phyloP scores from a whole-genome alignment of 2,113 vertebrate genomes.

The Clupea harengus region DNA sequence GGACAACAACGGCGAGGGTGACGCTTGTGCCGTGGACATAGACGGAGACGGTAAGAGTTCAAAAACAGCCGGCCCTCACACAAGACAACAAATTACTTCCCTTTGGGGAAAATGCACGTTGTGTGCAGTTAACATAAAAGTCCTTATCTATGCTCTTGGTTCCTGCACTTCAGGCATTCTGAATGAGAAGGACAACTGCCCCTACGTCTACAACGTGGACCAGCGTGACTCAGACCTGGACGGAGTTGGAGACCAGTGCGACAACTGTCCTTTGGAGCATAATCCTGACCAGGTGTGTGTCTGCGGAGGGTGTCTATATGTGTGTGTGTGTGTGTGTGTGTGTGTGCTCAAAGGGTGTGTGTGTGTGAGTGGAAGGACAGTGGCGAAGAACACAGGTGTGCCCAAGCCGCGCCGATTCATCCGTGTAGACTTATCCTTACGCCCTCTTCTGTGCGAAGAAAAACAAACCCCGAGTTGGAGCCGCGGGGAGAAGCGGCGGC shows the following conservation, averaged over 20 bases:
- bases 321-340: neutral
- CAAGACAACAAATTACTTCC: neutral
- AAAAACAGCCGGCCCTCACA: neutral
- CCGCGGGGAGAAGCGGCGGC: constrained; percentile 44
- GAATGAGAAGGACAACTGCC: constrained; percentile 95
- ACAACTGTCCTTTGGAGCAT: constrained; percentile 96
- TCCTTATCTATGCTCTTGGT: neutral
- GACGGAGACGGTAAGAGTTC: constrained; percentile 87
- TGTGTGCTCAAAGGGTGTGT: neutral
- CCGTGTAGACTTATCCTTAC: constrained; percentile 27
- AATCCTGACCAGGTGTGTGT: constrained; percentile 94
- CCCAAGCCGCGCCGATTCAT: constrained; percentile 48
- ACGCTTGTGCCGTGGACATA: constrained; percentile 93
- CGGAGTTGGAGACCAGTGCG: constrained; percentile 97
- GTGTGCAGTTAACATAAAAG: neutral
- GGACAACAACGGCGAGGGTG: constrained; percentile 93
- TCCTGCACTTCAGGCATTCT: constrained; percentile 78
- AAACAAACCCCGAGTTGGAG: constrained; percentile 33
- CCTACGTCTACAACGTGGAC: constrained; percentile 95
- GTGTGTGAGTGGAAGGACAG: neutral
- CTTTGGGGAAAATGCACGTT: neutral
- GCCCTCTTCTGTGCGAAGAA: constrained; percentile 17
- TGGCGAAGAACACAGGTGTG: constrained; percentile 26
- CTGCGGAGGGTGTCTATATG: neutral
- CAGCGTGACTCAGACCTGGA: constrained; percentile 95